Conservation (phyloP, 2,888 invertebrate species). For the Eueremaeus valkanovi region DNA sequence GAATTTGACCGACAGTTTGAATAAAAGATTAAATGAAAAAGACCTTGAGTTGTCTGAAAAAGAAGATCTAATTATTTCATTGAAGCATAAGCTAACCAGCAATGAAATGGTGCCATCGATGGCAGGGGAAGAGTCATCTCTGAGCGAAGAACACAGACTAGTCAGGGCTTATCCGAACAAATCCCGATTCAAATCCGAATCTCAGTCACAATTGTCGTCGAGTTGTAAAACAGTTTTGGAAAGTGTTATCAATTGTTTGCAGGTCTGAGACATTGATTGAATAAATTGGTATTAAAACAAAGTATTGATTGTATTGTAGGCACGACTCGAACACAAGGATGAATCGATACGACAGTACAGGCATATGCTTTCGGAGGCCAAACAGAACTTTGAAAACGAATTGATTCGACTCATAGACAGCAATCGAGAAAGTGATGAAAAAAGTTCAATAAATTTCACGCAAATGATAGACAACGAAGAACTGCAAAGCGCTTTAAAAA, state of each 20-base stretch:
- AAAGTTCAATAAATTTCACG: not conserved
- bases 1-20: not conserved
- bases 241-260: slow-evolving; percentile 41
- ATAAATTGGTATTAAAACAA: not conserved
- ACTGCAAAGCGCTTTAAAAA: slow-evolving; percentile 1
- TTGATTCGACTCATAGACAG: not conserved
- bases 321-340: slow-evolving; percentile 41
- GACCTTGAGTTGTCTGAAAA: not conserved
- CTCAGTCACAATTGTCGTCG: not conserved
- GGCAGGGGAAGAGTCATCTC: not conserved
- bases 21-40: slow-evolving; percentile 13
- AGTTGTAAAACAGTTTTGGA: slow-evolving; percentile 38
- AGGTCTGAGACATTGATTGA: not conserved
- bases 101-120: not conserved
- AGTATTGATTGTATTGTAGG: not conserved
- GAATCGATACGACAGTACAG: slow-evolving; percentile 35
- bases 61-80: no score
- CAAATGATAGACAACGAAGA: slow-evolving; percentile 23
- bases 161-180: not conserved
- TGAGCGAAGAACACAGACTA: not conserved
- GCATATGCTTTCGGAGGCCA: slow-evolving; percentile 23
- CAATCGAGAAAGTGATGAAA: not conserved
- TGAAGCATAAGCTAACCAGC: not conserved
- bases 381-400: slow-evolving; percentile 22
- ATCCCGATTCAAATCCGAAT: not conserved